Conservation (phyloP, 1,140 invertebrate genomes). For the Leptinotarsa defecta region DNA sequence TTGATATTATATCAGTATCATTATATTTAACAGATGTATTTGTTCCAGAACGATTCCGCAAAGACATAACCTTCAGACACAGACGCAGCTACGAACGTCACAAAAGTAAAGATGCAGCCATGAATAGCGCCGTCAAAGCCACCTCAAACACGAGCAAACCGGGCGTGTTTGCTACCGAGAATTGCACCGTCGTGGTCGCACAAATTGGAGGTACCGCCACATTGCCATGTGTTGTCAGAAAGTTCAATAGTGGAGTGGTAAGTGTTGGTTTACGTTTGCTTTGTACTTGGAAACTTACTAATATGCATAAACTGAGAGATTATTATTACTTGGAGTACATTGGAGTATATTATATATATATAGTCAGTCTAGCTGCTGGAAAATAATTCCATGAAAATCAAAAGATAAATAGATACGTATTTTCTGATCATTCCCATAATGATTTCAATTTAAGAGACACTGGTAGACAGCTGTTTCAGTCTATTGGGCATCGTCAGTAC, state of each 20-base stretch:
- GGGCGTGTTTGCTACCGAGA: conserved; percentile 59
- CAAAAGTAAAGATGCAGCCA: conserved; percentile 43
- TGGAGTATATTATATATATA: no score
- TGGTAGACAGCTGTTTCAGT: no score
- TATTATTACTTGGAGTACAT: no score
- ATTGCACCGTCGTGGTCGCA: conserved; percentile 68
- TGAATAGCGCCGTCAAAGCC: conserved; percentile 39
- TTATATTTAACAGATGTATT: no score
- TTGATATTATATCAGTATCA: no score
- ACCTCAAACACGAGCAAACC: conserved; percentile 35
- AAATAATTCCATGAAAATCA: no score
- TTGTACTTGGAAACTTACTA: background rate
- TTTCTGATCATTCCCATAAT: no score
- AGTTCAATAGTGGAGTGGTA: conserved; percentile 73
- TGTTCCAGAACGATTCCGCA: background rate
- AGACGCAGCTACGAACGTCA: conserved; percentile 49
- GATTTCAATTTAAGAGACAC: no score
- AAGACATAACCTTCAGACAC: conserved; percentile 33
- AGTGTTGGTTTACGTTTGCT: conserved; percentile 52
- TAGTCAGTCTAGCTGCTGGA: no score
- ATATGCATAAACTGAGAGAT: conserved; percentile 1
- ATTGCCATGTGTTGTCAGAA: conserved; percentile 71
- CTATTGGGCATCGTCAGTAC: no score
- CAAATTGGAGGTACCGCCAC: conserved; percentile 73
- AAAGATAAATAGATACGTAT: no score